Conservation (phyloP, 1,140 invertebrate genomes). For the Leptonema lineaticorne region DNA sequence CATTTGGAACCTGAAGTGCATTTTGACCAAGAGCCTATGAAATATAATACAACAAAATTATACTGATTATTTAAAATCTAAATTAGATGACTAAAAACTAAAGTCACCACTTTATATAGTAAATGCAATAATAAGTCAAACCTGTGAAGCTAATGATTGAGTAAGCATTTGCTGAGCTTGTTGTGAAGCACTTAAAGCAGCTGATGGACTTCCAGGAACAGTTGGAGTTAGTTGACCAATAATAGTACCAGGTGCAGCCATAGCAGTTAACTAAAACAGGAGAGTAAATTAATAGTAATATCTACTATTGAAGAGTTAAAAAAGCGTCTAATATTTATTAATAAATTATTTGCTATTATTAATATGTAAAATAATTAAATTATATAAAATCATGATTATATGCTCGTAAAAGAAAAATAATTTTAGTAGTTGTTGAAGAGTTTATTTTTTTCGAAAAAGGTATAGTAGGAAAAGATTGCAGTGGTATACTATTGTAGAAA, state of each 20-base stretch:
- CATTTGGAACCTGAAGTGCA: constrained; percentile 25
- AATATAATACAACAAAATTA: neutral
- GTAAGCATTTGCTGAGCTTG: constrained; percentile 18
- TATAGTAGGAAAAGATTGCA: no score
- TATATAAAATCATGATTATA: neutral
- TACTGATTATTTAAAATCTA: neutral
- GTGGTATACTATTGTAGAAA: no score
- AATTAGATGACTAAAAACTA: no score
- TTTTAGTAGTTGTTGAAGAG: no score
- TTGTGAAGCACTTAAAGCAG: neutral
- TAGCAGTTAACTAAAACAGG: constrained; percentile 44
- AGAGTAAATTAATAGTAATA: neutral
- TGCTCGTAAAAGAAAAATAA: no score
- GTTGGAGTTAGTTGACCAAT: constrained; percentile 49
- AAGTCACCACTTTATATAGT: no score
- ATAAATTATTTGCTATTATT: neutral
- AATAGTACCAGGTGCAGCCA: constrained; percentile 53
- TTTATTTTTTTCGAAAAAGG: no score
- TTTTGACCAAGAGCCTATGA: constrained; percentile 17
- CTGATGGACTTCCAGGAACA: constrained; percentile 35
- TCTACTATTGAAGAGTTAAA: no score
- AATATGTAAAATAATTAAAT: neutral
- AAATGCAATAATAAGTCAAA: no score
- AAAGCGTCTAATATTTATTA: neutral
- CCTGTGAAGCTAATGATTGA: constrained; percentile 16